Percentiles rank a stretch among this genome's conserved stretches.
phyloP scores from a whole-genome alignment of 2,888 invertebrate species.

The Lymantria dispar region DNA sequence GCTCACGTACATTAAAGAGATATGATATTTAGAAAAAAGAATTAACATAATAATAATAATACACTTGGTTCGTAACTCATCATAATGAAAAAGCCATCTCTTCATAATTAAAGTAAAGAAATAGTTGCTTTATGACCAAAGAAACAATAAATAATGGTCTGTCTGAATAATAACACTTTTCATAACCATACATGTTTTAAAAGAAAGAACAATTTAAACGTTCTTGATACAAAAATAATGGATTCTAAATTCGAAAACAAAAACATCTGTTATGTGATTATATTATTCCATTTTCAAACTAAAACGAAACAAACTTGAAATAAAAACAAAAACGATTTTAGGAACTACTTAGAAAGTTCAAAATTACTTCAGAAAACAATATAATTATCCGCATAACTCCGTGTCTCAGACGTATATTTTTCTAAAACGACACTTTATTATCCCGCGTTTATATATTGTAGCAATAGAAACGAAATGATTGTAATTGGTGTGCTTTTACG shows the following conservation, averaged over 20 bases:
- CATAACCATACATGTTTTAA: neutral
- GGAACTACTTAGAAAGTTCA: constrained; percentile 33
- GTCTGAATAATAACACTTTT: neutral
- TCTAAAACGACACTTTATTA: constrained; percentile 81
- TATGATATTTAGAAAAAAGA: no score
- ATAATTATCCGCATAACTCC: constrained; percentile 50
- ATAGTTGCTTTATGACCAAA: no score
- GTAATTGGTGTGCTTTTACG: constrained; percentile 56
- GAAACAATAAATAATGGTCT: no score
- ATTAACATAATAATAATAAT: no score
- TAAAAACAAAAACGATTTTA: constrained; percentile 34
- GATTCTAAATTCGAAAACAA: constrained; percentile 9
- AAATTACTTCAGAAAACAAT: constrained; percentile 50
- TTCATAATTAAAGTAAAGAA: no score
- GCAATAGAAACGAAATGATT: constrained; percentile 69
- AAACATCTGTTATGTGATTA: constrained; percentile 26
- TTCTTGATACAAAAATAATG: constrained; percentile 23
- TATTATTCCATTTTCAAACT: constrained; percentile 17
- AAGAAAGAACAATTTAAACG: constrained; percentile 1
- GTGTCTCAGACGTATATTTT: constrained; percentile 65
- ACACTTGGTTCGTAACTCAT: no score
- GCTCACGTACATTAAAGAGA: no score
- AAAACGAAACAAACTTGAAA: constrained; percentile 12
- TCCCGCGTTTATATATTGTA: constrained; percentile 69
- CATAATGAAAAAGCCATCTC: no score